Percentiles rank a stretch among this genome's conserved stretches.
Evolutionary conservation across 1,140 invertebrate genomes (phyloP).

Genomic region (Lasioglossum albipes): DNA sequence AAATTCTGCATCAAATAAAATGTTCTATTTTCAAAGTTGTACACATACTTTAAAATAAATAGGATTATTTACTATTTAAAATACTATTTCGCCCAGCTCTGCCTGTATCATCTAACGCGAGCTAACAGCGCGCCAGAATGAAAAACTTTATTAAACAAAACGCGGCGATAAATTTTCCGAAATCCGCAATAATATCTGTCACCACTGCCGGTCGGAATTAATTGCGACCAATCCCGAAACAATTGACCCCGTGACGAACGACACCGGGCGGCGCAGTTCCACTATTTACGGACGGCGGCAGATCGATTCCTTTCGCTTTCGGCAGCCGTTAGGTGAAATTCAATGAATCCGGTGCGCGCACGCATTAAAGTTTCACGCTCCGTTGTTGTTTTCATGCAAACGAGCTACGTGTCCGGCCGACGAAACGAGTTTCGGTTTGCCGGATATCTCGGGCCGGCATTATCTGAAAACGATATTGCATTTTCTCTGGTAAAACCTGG

Average conservation of each 20-base stretch:
- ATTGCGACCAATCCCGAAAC: not conserved
- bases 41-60: too few relatives aligned
- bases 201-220: not conserved
- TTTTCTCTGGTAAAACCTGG: not conserved
- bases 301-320: slow-evolving; percentile 51
- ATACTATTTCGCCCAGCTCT: too few relatives aligned
- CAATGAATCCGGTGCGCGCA: slow-evolving; percentile 2
- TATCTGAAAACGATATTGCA: not conserved
- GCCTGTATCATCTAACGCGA: too few relatives aligned
- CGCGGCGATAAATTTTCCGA: too few relatives aligned
- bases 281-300: slow-evolving; percentile 38
- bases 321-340: slow-evolving; percentile 10
- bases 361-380: slow-evolving; percentile 13
- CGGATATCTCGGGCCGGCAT: too few relatives aligned
- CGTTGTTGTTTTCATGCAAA: not conserved
- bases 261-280: not conserved
- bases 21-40: too few relatives aligned
- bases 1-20: too few relatives aligned
- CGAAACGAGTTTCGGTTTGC: not conserved
- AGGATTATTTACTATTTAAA: too few relatives aligned
- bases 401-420: not conserved
- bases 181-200: not conserved
- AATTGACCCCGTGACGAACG: slow-evolving; percentile 1
- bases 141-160: too few relatives aligned
- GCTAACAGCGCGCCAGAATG: too few relatives aligned